These are phyloP conservation scores for Crioceris asparagi DNA, from an alignment of 2,888 invertebrate species.

Conservation along the genomic window DNA sequence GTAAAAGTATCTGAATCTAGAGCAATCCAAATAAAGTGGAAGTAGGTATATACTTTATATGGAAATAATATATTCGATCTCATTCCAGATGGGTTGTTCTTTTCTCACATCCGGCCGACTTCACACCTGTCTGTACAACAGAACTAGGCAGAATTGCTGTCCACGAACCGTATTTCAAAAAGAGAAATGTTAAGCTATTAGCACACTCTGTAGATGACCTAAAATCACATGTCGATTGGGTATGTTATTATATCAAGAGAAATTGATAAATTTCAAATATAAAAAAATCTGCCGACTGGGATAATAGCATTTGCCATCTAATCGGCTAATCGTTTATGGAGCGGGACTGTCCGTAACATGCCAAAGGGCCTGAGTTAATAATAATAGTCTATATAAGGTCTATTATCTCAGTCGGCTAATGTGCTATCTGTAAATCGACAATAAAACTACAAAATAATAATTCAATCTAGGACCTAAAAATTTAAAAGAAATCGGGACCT, in stretches of 20 bases:
- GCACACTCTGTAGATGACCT: conserved; percentile 72
- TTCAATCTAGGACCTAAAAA: too few relatives aligned
- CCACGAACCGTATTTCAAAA: conserved; percentile 55
- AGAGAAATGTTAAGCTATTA: conserved; percentile 62
- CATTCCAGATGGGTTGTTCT: conserved; percentile 59
- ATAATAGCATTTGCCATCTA: too few relatives aligned
- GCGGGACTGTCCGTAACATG: too few relatives aligned
- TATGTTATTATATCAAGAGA: conserved; percentile 28
- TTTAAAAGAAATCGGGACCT: too few relatives aligned
- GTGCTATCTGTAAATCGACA: too few relatives aligned
- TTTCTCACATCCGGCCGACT: conserved; percentile 83
- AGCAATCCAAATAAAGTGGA: not conserved
- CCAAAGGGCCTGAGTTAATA: too few relatives aligned
- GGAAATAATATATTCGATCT: not conserved
- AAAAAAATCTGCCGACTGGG: too few relatives aligned
- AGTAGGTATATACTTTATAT: not conserved
- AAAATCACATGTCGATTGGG: conserved; percentile 66
- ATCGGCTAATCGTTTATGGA: too few relatives aligned
- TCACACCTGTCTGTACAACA: conserved; percentile 84
- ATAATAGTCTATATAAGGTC: too few relatives aligned
- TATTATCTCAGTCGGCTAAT: too few relatives aligned
- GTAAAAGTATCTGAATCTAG: not conserved
- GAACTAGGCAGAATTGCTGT: conserved; percentile 69
- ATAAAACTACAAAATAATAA: too few relatives aligned
- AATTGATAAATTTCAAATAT: too few relatives aligned